Conservation (phyloP, 2,113 vertebrate species). For the Solenodon paradoxus region DNA sequence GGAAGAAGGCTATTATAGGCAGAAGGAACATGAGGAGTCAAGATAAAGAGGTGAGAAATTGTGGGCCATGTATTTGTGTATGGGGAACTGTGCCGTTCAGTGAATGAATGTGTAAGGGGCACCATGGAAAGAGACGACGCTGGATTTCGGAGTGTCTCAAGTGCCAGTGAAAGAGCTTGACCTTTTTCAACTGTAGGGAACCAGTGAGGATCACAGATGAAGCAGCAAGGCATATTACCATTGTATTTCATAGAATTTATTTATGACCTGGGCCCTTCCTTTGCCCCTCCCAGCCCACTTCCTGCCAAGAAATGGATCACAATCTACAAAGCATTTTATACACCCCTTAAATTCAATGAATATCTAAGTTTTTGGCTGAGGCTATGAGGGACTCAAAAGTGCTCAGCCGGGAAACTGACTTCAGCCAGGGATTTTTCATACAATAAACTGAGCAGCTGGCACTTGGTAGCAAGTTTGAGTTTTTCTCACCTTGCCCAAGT, state of each 20-base stretch:
- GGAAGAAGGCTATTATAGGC: neutral
- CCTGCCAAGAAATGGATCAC: constrained; percentile 24
- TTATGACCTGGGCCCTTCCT: constrained; percentile 9
- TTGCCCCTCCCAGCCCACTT: constrained; percentile 19
- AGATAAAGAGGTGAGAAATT: neutral
- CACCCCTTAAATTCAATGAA: neutral
- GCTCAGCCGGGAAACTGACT: neutral
- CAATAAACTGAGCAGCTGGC: neutral
- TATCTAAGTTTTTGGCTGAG: neutral
- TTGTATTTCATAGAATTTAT: neutral
- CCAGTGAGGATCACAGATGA: neutral
- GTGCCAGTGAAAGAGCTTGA: neutral
- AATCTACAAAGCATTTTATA: constrained; percentile 34
- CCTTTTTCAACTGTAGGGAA: neutral
- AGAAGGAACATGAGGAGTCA: neutral
- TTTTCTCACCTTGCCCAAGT: neutral
- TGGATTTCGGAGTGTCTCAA: neutral
- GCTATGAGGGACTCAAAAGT: neutral
- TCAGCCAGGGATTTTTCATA: neutral
- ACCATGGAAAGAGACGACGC: neutral
- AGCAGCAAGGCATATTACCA: neutral
- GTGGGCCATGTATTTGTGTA: too few species aligned
- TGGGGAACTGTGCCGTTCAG: neutral
- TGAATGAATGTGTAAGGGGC: neutral
- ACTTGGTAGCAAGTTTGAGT: neutral